Percentiles rank a stretch among this genome's conserved stretches.
Conservation (phyloP, 2,888 invertebrate species). For the Orthosia incerta region DNA sequence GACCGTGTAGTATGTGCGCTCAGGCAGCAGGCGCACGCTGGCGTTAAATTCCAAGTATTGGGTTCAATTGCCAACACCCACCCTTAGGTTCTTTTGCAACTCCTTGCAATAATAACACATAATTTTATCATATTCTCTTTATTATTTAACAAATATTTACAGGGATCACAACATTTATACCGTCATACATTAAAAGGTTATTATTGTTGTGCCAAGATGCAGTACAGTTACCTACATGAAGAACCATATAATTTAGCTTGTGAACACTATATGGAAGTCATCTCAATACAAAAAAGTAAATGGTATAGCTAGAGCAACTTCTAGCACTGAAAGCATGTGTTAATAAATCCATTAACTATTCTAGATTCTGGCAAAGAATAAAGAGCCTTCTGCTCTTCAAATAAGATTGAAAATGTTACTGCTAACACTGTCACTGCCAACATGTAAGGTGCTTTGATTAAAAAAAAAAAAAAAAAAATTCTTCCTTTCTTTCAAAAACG, state of each 20-base stretch:
- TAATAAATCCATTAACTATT: neutral
- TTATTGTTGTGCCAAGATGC: slow-evolving; percentile 39
- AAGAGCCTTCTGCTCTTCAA: neutral
- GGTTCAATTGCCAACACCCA: too few species aligned
- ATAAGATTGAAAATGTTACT: neutral
- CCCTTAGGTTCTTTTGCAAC: too few species aligned
- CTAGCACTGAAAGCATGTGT: too few species aligned
- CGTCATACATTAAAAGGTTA: slow-evolving; percentile 68
- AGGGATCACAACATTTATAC: slow-evolving; percentile 77
- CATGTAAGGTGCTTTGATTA: too few species aligned
- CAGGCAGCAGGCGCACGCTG: too few species aligned
- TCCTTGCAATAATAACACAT: too few species aligned
- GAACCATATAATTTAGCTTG: slow-evolving; percentile 4
- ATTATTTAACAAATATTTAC: slow-evolving; percentile 78
- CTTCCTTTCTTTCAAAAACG: too few species aligned
- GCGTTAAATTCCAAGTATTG: too few species aligned
- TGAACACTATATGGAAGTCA: slow-evolving; percentile 3
- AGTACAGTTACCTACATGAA: slow-evolving; percentile 8
- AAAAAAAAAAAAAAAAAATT: too few species aligned
- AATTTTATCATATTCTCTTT: slow-evolving; percentile 44
- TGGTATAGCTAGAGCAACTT: neutral
- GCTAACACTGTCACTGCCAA: too few species aligned
- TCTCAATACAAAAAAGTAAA: neutral
- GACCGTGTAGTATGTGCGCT: too few species aligned
- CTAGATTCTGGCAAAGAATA: neutral